phyloP scores from a whole-genome alignment of 1,140 invertebrate genomes.

The Phymorhynchus buccinoides region DNA sequence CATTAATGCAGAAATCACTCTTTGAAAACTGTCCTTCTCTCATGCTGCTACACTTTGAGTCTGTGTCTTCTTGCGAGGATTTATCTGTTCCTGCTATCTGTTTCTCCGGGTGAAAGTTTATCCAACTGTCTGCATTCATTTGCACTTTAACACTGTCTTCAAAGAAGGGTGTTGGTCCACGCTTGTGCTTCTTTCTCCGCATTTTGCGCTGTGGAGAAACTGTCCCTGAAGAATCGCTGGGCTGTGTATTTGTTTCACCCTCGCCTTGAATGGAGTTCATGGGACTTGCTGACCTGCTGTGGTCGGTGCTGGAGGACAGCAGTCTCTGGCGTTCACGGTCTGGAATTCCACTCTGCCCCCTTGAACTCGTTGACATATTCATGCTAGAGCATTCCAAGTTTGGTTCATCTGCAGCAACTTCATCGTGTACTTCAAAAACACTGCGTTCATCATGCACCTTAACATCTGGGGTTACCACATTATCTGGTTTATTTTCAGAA shows the following conservation, averaged over 20 bases:
- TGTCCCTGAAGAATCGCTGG: not conserved
- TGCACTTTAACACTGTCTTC: conserved; percentile 31
- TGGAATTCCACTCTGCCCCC: not conserved
- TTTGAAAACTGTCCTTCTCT: not conserved
- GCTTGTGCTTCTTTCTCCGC: conserved; percentile 33
- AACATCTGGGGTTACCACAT: too few species aligned
- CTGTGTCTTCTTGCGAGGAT: not conserved
- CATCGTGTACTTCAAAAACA: too few species aligned
- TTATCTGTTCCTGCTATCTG: conserved; percentile 1
- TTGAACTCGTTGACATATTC: too few species aligned
- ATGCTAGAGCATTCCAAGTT: not conserved
- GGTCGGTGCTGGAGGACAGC: not conserved
- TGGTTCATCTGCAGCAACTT: not conserved
- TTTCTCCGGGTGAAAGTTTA: conserved; percentile 25
- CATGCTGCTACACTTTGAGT: not conserved
- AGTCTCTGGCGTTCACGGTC: not conserved
- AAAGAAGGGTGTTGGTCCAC: conserved; percentile 2
- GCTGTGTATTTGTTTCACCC: not conserved
- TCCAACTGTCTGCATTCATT: conserved; percentile 37
- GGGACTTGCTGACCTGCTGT: not conserved
- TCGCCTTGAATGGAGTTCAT: not conserved
- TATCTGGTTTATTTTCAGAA: too few species aligned
- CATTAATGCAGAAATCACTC: not conserved
- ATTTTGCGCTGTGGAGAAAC: conserved; percentile 21
- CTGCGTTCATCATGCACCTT: too few species aligned